Percentiles rank a stretch among this genome's conserved stretches.
These are phyloP conservation scores for Salmo trutta DNA, from an alignment of 2,797 vertebrate species.

Conservation along the genomic window DNA sequence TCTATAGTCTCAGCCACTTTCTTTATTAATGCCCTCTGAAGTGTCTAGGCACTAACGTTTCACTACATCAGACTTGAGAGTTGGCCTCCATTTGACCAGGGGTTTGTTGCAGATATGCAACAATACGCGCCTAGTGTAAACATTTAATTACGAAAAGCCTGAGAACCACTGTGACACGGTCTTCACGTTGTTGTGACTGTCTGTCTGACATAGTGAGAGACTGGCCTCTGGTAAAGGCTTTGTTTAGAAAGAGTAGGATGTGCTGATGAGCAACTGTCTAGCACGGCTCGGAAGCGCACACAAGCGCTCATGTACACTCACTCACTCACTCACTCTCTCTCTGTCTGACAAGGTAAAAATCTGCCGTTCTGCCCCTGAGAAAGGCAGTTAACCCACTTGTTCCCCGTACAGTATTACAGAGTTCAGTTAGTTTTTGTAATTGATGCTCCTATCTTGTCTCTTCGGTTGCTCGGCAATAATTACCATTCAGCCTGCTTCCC, in stretches of 20 bases:
- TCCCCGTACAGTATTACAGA: neutral
- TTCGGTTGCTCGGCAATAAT: neutral
- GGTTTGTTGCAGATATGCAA: too few relatives aligned
- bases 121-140: too few relatives aligned
- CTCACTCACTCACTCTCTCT: constrained; percentile 7
- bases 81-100: neutral
- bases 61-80: neutral
- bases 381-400: too few relatives aligned
- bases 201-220: neutral
- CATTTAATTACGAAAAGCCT: neutral
- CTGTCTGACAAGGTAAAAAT: neutral
- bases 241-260: neutral
- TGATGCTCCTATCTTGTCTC: neutral
- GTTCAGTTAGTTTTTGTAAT: neutral
- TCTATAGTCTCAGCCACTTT: too few relatives aligned
- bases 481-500: neutral
- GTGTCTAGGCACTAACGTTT: neutral
- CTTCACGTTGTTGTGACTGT: neutral
- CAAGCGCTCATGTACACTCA: neutral
- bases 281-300: neutral
- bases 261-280: neutral
- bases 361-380: neutral
- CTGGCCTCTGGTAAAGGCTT: neutral
- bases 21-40: too few relatives aligned
- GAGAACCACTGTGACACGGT: neutral